A percentile compares a stretch with the other conserved stretches of the same genome.
phyloP scores from a whole-genome alignment of 2,888 invertebrate genomes.

The Sericinus montela region DNA sequence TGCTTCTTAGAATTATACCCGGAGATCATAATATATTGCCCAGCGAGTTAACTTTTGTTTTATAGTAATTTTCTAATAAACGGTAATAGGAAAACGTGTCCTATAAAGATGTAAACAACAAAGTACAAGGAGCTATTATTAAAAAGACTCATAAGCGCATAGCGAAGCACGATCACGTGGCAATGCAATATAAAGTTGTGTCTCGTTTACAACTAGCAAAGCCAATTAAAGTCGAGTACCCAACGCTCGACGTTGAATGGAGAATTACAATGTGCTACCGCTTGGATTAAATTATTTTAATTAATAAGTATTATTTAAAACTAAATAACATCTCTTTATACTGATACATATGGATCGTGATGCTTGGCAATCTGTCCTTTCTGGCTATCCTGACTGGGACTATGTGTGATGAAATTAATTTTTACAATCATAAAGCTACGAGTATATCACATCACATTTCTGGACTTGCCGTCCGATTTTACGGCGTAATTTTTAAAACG shows the following conservation, averaged over 20 bases:
- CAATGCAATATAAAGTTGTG: constrained; percentile 22
- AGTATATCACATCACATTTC: too few relatives aligned
- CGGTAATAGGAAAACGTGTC: constrained; percentile 21
- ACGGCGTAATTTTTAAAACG: too few relatives aligned
- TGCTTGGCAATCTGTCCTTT: too few relatives aligned
- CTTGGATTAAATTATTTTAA: too few relatives aligned
- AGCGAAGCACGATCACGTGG: constrained; percentile 28
- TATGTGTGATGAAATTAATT: too few relatives aligned
- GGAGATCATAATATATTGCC: constrained; percentile 9
- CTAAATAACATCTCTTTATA: too few relatives aligned
- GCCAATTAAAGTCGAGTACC: constrained; percentile 30
- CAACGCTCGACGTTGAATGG: constrained; percentile 20
- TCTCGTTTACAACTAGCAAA: constrained; percentile 27
- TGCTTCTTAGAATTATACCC: constrained; percentile 4
- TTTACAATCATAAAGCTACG: too few relatives aligned
- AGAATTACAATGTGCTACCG: constrained; percentile 9
- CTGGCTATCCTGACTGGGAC: too few relatives aligned
- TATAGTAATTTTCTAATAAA: constrained; percentile 19
- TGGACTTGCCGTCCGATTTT: too few relatives aligned
- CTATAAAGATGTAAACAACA: constrained; percentile 17
- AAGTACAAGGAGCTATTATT: constrained; percentile 12
- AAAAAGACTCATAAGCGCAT: constrained; percentile 19
- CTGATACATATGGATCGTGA: too few relatives aligned
- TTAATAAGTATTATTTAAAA: too few relatives aligned
- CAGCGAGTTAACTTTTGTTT: constrained; percentile 14